phyloP scores from a whole-genome alignment of 2,888 invertebrate genomes.

The Agonopterix heracliana region DNA sequence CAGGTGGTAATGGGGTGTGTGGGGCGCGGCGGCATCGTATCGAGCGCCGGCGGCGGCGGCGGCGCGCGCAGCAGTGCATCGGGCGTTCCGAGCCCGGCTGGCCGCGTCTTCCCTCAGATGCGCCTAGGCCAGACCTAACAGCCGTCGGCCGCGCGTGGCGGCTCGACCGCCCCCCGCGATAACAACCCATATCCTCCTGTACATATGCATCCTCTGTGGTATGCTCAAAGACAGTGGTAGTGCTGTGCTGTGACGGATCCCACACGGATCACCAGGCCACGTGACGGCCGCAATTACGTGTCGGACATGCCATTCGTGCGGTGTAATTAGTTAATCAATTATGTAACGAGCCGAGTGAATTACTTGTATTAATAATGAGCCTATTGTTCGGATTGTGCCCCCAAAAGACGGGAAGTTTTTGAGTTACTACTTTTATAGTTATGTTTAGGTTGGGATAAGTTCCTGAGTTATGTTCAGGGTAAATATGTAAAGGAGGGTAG shows the following conservation, averaged over 20 bases:
- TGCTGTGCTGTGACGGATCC: slow-evolving; percentile 32
- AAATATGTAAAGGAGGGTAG: slow-evolving; percentile 3
- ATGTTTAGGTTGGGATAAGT: background rate
- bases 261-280: slow-evolving; percentile 19
- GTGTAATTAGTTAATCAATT: slow-evolving; percentile 51
- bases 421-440: slow-evolving; percentile 4
- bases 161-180: slow-evolving; percentile 15
- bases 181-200: slow-evolving; percentile 15
- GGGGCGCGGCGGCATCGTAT: slow-evolving; percentile 51
- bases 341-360: slow-evolving; percentile 35
- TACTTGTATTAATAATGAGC: slow-evolving; percentile 8
- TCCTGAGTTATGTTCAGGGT: background rate
- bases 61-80: slow-evolving; percentile 57
- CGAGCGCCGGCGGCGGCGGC: slow-evolving; percentile 46
- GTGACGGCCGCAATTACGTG: slow-evolving; percentile 15
- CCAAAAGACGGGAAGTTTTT: background rate
- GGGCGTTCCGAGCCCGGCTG: slow-evolving; percentile 43
- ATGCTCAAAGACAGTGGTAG: slow-evolving; percentile 23
- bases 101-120: slow-evolving; percentile 41
- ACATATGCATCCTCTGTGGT: slow-evolving; percentile 2
- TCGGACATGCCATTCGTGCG: slow-evolving; percentile 24
- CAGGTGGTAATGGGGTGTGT: slow-evolving; percentile 62
- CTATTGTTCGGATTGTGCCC: background rate
- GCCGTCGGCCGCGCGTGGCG: slow-evolving; percentile 45
- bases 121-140: slow-evolving; percentile 31